Evolutionary conservation across 2,888 invertebrate genomes (phyloP).

Genomic region (Drosophila nr. fundita): DNA sequence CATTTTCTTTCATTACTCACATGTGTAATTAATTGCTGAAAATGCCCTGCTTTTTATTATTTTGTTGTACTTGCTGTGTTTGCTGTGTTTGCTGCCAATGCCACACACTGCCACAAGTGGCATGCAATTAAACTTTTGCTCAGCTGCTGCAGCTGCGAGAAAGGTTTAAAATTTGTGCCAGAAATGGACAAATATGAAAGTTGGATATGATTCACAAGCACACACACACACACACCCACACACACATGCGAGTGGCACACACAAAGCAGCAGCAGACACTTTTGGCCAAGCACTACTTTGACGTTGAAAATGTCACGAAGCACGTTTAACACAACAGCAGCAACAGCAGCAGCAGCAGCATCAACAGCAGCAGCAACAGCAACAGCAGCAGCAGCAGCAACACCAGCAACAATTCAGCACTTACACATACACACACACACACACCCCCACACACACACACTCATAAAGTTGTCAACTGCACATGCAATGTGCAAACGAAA

Average conservation of each 20-base stretch:
- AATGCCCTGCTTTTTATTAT: slow-evolving; percentile 42
- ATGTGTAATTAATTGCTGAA: slow-evolving; percentile 69
- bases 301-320: slow-evolving; percentile 70
- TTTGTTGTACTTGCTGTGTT: slow-evolving; percentile 6
- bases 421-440: slow-evolving; percentile 6
- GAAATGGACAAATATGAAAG: slow-evolving; percentile 57
- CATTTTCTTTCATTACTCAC: slow-evolving; percentile 19
- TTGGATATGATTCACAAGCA: slow-evolving; percentile 22
- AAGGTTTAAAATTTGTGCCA: slow-evolving; percentile 42
- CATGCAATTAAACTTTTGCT: slow-evolving; percentile 61
- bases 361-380: slow-evolving; percentile 26
- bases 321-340: slow-evolving; percentile 33
- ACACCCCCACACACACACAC: not conserved
- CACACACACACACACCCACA: not conserved
- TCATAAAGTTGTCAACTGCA: slow-evolving; percentile 79
- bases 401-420: slow-evolving; percentile 32
- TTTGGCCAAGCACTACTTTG: slow-evolving; percentile 59
- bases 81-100: slow-evolving; percentile 14
- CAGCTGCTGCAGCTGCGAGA: slow-evolving; percentile 48
- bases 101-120: slow-evolving; percentile 22
- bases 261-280: slow-evolving; percentile 55
- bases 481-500: slow-evolving; percentile 64
- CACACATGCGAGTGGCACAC: not conserved
- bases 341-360: slow-evolving; percentile 10
- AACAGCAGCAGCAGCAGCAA: slow-evolving; percentile 3